Percentiles rank a stretch among this genome's conserved stretches.
Evolutionary conservation across 2,888 invertebrate genomes (phyloP).

Genomic region (Chromoteleia sp.): DNA sequence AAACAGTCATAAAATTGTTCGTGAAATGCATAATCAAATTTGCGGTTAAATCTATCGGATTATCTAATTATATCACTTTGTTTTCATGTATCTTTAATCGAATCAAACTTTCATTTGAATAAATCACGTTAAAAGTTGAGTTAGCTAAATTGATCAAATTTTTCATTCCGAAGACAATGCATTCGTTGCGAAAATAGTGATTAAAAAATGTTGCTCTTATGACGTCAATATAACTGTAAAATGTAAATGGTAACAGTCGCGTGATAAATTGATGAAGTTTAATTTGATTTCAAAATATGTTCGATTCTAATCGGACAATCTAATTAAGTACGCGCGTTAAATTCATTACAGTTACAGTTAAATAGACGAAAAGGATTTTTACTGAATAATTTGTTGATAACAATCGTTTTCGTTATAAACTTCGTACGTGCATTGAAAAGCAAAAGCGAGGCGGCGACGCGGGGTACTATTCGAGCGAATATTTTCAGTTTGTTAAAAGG

Average conservation of each 20-base stretch:
- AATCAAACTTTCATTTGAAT: conserved; percentile 59
- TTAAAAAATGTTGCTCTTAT: too few species aligned
- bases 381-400: conserved; percentile 20
- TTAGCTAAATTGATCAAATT: conserved; percentile 48
- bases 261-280: too few species aligned
- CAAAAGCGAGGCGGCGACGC: conserved; percentile 1
- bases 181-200: too few species aligned
- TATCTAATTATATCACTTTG: conserved; percentile 67
- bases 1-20: conserved; percentile 65
- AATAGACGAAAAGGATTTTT: background rate
- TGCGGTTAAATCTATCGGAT: conserved; percentile 63
- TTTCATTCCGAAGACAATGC: conserved; percentile 19
- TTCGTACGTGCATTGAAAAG: conserved; percentile 28
- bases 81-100: conserved; percentile 63
- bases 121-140: conserved; percentile 48
- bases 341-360: background rate
- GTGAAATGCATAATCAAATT: conserved; percentile 62
- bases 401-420: conserved; percentile 21
- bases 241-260: too few species aligned
- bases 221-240: too few species aligned
- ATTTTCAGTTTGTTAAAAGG: conserved; percentile 68
- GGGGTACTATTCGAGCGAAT: conserved; percentile 47
- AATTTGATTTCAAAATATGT: too few species aligned
- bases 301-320: too few species aligned
- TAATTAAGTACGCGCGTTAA: too few species aligned